phyloP scores from a whole-genome alignment of 2,113 vertebrate species.

The Gymnarchus niloticus region DNA sequence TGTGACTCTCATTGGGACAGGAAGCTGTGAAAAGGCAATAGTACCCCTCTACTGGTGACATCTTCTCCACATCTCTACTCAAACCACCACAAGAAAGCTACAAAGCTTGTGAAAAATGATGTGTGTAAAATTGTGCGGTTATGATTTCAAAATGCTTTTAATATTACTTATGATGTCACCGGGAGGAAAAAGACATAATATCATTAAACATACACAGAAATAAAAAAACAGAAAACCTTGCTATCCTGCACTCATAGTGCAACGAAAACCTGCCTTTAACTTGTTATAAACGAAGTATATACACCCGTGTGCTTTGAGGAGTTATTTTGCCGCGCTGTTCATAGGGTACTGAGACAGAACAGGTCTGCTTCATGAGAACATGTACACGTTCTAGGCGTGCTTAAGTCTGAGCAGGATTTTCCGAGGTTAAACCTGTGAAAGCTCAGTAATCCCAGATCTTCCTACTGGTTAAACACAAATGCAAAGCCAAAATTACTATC shows the following conservation, averaged over 20 bases:
- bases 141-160: conserved; percentile 41
- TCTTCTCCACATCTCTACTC: conserved; percentile 29
- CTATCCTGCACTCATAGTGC: conserved; percentile 52
- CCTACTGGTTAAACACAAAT: neutral
- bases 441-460: neutral
- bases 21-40: conserved; percentile 33
- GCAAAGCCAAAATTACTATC: neutral
- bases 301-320: neutral
- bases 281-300: conserved; percentile 48
- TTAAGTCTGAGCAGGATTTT: conserved; percentile 32
- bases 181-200: conserved; percentile 59
- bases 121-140: conserved; percentile 49
- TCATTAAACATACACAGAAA: conserved; percentile 48
- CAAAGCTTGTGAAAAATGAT: conserved; percentile 50
- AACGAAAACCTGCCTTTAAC: conserved; percentile 46
- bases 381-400: conserved; percentile 1
- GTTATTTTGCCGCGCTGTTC: neutral
- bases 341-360: neutral
- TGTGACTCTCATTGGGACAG: conserved; percentile 45
- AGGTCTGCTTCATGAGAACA: conserved; percentile 20
- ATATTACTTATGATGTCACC: conserved; percentile 58
- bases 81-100: conserved; percentile 53
- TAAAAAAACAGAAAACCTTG: conserved; percentile 37
- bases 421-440: conserved; percentile 21
- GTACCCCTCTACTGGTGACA: conserved; percentile 30